Percentiles rank a stretch among this genome's conserved stretches.
These are phyloP conservation scores for Myiotriccus ornatus DNA, from an alignment of 2,797 vertebrate genomes.

Conservation along the genomic window DNA sequence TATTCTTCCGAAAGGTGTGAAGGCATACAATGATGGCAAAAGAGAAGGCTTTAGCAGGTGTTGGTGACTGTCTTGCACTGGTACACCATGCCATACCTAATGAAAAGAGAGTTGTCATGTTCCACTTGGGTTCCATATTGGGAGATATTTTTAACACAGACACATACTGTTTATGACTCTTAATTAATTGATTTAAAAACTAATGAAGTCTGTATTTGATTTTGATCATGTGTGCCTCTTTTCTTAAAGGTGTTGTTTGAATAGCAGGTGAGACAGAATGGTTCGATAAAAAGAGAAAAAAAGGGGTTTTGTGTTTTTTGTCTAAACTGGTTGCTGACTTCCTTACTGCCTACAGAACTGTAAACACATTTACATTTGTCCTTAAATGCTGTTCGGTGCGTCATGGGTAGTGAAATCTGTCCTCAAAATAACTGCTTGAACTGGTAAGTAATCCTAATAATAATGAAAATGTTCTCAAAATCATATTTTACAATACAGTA, in stretches of 20 bases:
- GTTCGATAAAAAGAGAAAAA: not conserved
- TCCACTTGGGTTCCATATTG: not conserved
- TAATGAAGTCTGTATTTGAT: not conserved
- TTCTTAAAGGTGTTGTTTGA: not conserved
- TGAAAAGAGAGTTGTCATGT: not conserved
- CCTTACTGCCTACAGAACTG: not conserved
- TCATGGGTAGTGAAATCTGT: not conserved
- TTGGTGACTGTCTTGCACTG: not conserved
- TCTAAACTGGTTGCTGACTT: not conserved
- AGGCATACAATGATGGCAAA: not conserved
- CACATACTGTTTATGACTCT: not conserved
- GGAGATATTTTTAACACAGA: not conserved
- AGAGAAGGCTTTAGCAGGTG: not conserved
- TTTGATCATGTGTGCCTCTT: not conserved
- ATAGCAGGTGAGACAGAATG: not conserved
- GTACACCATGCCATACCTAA: not conserved
- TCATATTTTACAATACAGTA: not conserved
- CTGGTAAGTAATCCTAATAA: constrained; percentile 1
- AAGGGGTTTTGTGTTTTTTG: not conserved
- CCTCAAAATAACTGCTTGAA: not conserved
- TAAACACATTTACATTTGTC: not conserved
- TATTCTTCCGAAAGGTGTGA: not conserved
- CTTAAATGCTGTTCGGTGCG: not conserved
- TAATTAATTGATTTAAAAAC: not conserved
- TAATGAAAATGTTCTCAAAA: not conserved